Base-by-base conservation (phyloP, 2,888 invertebrate species). In the Poecilus cupreus region DNA sequence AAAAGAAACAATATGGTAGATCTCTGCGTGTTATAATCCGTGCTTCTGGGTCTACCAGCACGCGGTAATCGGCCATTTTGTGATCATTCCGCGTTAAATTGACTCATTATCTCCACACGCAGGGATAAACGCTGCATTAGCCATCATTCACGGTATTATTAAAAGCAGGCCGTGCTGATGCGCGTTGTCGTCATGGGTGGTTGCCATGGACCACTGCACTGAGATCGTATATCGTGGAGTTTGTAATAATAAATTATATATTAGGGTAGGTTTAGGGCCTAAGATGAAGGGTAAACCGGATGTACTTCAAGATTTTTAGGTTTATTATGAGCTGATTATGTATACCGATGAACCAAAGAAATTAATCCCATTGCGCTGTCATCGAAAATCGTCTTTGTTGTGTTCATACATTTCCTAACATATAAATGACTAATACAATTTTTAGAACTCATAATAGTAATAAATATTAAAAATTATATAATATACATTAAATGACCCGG, bases 101-200 rank as follows among this genome's bases (percentile, higher is more conserved):
- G 79, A 68, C 78, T 46, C 70, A 79, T 79, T 79, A 79, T 68
- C 70, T 79, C 26, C 26, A 70, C 79, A 76, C 76, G 24, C 54
- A 57, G 22, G 57, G 57, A 39, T 60, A 60, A 60, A 60, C 13
- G 60, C 76, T 32, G 76, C 57, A 76, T 51, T 76, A 57, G 26
- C 54, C 54, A 57, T 76, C 49, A 76, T 76, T 76, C 76, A 76
- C 54, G 70, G 64, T 37, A 37, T 16, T 18, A 37, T 64, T 64
- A 64, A 37, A 64, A 64, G 37, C 64, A 37, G 26, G 32, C 32
- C 37, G n/a, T 64, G 64, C 26, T 16, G 18, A 26, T 22, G 13
- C 2, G 32, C 37, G 22, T 37, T 64, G 11, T 37, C 64, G 64
- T 37, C 37, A 64, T 64, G 64, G 64, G 64, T 64, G 64, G 64